Evolutionary conservation across 2,797 vertebrate genomes (phyloP).

Genomic region (Petrocephalus sullivani): DNA sequence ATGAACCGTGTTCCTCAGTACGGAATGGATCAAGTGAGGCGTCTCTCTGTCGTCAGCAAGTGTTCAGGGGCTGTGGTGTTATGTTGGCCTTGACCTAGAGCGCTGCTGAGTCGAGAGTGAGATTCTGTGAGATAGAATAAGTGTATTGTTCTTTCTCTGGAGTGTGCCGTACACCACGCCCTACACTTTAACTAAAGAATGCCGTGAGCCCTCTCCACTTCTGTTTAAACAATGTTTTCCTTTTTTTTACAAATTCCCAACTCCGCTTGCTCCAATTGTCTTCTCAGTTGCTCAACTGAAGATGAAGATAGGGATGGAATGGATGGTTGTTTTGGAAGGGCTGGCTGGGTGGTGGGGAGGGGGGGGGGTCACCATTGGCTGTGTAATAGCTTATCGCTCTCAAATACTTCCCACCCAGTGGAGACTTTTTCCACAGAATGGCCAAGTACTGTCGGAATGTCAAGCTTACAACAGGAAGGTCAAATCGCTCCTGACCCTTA

Average conservation of each 20-base stretch:
- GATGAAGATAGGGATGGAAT: constrained; percentile 22
- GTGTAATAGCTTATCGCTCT: constrained; percentile 24
- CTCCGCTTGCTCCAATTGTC: not conserved
- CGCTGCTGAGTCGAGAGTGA: not conserved
- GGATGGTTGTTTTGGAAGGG: constrained; percentile 17
- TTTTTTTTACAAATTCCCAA: not conserved
- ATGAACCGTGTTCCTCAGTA: not conserved
- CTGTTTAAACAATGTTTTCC: not conserved
- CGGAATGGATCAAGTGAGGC: not conserved
- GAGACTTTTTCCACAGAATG: constrained; percentile 30
- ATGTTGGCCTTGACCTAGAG: not conserved
- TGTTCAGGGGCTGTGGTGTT: not conserved
- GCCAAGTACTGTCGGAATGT: constrained; percentile 38
- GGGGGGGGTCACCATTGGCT: constrained; percentile 23
- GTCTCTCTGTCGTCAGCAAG: not conserved
- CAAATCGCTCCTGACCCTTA: constrained; percentile 26
- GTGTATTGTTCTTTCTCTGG: not conserved
- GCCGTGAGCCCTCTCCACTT: not conserved
- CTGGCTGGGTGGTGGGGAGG: not conserved
- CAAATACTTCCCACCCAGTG: constrained; percentile 12
- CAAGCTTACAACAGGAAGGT: constrained; percentile 35
- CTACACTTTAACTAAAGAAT: constrained; percentile 10
- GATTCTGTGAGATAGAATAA: not conserved
- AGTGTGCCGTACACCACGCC: not conserved
- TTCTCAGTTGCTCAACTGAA: constrained; percentile 21